phyloP scores from a whole-genome alignment of 92 coral and sea anemone genomes.

The Bergia puertoricense region DNA sequence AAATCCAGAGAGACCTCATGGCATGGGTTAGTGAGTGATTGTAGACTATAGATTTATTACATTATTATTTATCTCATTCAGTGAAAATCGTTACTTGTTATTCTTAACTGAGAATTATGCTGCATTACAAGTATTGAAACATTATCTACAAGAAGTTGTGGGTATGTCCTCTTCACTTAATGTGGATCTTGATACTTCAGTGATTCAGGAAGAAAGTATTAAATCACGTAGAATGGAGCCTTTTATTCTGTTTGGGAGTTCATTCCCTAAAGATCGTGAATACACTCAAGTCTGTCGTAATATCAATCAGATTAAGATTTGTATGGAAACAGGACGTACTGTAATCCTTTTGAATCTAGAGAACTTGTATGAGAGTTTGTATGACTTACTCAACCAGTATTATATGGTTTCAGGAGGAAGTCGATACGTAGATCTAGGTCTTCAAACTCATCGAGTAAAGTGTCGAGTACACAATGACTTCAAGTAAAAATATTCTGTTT shows the following conservation, averaged over 20 bases:
- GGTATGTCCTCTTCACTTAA: no score
- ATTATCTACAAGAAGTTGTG: conserved; percentile 45
- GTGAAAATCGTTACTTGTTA: conserved; percentile 81
- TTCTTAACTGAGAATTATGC: conserved; percentile 85
- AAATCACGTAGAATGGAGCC: no score
- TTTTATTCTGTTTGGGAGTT: conserved; percentile 73
- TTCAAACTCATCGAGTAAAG: conserved; percentile 77
- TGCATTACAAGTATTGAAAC: conserved; percentile 71
- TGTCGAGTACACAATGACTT: conserved; percentile 66
- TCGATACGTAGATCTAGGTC: conserved; percentile 81
- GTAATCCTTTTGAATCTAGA: conserved; percentile 58
- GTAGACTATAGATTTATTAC: no score
- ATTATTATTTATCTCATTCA: no score
- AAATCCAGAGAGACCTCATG: no score
- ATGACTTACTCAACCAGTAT: conserved; percentile 69
- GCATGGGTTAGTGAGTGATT: no score
- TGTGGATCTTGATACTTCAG: conserved; percentile 56
- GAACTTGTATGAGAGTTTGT: conserved; percentile 51
- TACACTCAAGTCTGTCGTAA: conserved; percentile 72
- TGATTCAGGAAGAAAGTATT: no score
- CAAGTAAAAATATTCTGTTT: conserved; percentile 47
- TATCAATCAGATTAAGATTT: conserved; percentile 66
- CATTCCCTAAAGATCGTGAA: conserved; percentile 69
- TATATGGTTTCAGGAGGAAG: conserved; percentile 63
- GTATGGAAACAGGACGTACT: conserved; percentile 68